Conservation (phyloP, 2,888 invertebrate species). For the Drosophila putrida region DNA sequence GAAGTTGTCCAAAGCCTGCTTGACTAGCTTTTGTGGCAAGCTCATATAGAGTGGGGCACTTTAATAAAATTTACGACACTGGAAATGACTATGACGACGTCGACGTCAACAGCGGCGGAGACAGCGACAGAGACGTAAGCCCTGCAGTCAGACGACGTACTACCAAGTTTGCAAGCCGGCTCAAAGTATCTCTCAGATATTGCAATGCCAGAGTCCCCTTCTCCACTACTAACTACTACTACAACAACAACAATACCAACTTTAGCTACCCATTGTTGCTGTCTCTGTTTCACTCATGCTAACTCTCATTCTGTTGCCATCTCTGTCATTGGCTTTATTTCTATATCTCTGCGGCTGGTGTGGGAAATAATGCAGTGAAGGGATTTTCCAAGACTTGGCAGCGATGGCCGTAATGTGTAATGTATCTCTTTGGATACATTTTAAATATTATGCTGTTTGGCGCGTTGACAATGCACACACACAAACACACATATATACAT, state of each 20-base stretch:
- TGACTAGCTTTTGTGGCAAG: constrained; percentile 49
- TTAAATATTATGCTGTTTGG: constrained; percentile 75
- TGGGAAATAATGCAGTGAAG: constrained; percentile 82
- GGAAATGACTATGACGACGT: constrained; percentile 63
- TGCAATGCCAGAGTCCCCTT: constrained; percentile 34
- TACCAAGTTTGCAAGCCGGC: constrained; percentile 68
- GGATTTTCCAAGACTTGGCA: constrained; percentile 82
- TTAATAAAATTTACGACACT: constrained; percentile 81
- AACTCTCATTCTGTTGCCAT: background rate
- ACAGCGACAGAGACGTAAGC: constrained; percentile 49
- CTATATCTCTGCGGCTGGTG: constrained; percentile 45
- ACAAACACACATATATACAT: constrained; percentile 20
- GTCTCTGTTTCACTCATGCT: constrained; percentile 14
- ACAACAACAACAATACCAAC: no score
- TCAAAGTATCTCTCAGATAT: constrained; percentile 60
- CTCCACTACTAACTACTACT: constrained; percentile 15
- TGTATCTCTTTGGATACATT: constrained; percentile 78
- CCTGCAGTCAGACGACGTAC: constrained; percentile 60
- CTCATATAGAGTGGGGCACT: constrained; percentile 62
- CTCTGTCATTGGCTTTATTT: constrained; percentile 26
- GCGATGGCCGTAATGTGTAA: constrained; percentile 71
- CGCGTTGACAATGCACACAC: constrained; percentile 66
- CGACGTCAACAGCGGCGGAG: constrained; percentile 5
- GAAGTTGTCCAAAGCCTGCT: constrained; percentile 53
- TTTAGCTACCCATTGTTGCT: constrained; percentile 5